Percentiles rank a stretch among this genome's conserved stretches.
These are phyloP conservation scores for Chrysina gloriosa DNA, from an alignment of 2,888 invertebrate genomes.

Conservation along the genomic window DNA sequence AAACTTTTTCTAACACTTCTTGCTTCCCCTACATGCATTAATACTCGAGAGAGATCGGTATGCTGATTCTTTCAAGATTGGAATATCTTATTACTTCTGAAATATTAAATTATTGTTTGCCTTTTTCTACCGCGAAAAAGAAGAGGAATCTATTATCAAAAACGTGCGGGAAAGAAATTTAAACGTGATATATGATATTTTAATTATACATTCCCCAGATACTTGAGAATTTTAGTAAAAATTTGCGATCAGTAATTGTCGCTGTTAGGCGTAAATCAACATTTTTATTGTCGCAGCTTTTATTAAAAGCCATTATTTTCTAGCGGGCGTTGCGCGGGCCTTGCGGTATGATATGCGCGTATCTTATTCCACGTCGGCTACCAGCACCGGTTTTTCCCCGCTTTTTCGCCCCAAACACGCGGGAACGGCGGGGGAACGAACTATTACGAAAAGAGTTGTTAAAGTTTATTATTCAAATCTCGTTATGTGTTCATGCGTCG, in stretches of 20 bases:
- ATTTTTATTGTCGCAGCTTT: conserved; percentile 66
- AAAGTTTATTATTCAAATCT: conserved; percentile 38
- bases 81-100: too few species aligned
- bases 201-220: conserved; percentile 63
- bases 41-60: too few species aligned
- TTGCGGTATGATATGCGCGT: conserved; percentile 58
- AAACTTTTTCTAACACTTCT: too few species aligned
- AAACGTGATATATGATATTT: conserved; percentile 61
- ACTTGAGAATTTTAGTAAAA: conserved; percentile 61
- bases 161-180: conserved; percentile 7
- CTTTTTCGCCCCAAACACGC: background rate
- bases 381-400: conserved; percentile 8
- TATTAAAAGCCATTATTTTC: conserved; percentile 67
- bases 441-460: conserved; percentile 39
- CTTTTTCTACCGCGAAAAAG: background rate
- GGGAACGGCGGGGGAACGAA: conserved; percentile 41
- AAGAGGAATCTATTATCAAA: background rate
- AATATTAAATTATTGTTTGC: background rate
- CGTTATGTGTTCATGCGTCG: conserved; percentile 33
- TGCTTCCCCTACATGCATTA: too few species aligned
- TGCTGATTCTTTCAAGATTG: too few species aligned
- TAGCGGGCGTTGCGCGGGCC: conserved; percentile 54
- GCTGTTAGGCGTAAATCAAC: conserved; percentile 66
- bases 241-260: conserved; percentile 64
- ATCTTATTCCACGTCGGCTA: conserved; percentile 38